A percentile compares a stretch with the other conserved stretches of the same genome.
These are phyloP conservation scores for Drosophila melanica DNA, from an alignment of 1,140 invertebrate species.

Conservation along the genomic window DNA sequence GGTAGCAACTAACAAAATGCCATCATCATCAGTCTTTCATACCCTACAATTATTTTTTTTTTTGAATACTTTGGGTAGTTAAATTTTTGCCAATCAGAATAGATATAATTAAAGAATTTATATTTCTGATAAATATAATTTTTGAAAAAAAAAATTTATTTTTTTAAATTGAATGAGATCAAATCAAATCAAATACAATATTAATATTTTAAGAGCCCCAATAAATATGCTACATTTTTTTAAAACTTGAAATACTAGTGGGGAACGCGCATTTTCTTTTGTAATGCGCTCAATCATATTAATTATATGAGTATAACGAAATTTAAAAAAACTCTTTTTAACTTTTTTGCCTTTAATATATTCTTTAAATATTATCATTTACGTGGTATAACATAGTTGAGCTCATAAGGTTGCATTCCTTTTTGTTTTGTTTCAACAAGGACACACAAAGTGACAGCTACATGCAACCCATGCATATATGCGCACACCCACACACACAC, in stretches of 20 bases:
- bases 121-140: no score
- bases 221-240: not conserved
- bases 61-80: not conserved
- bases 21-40: constrained; percentile 71
- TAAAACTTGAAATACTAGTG: no score
- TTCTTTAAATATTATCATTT: not conserved
- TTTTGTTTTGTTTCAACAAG: constrained; percentile 53
- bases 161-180: not conserved
- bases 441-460: constrained; percentile 47
- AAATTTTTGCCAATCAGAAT: not conserved
- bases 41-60: constrained; percentile 23
- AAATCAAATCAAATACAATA: not conserved
- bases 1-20: constrained; percentile 67
- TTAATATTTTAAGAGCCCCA: not conserved
- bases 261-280: no score
- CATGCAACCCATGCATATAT: constrained; percentile 28
- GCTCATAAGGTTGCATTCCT: not conserved
- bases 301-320: no score
- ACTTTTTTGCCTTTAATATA: no score
- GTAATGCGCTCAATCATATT: no score
- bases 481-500: constrained; percentile 5
- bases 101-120: no score
- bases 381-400: constrained; percentile 3
- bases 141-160: no score
- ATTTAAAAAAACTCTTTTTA: no score